Percentiles rank a stretch among this genome's conserved stretches.
These are phyloP conservation scores for Chlamydotis undulata DNA, from an alignment of 2,113 vertebrate species.

Conservation along the genomic window DNA sequence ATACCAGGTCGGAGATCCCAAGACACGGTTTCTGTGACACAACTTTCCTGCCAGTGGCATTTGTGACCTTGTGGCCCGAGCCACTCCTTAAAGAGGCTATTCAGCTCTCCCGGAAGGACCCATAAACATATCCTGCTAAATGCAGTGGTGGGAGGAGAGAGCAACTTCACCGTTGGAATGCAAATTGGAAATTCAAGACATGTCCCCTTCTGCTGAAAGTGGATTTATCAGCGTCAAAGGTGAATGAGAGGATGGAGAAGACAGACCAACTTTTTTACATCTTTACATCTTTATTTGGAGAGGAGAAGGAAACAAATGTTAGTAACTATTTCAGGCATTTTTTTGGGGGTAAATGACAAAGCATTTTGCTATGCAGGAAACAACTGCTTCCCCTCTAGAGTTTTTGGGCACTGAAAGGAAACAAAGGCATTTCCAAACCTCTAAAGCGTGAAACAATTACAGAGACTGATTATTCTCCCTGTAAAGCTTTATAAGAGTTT, in stretches of 20 bases:
- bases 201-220: neutral
- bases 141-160: neutral
- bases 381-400: conserved; percentile 71
- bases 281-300: neutral
- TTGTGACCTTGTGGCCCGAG: neutral
- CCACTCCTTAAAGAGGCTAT: neutral
- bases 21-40: neutral
- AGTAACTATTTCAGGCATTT: conserved; percentile 12
- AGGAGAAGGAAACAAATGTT: neutral
- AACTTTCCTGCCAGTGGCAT: neutral
- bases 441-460: conserved; percentile 63
- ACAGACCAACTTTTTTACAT: neutral
- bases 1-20: neutral
- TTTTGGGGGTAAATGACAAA: conserved; percentile 67
- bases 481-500: conserved; percentile 28
- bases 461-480: conserved; percentile 50
- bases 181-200: neutral
- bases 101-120: neutral
- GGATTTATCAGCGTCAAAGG: neutral
- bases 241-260: neutral
- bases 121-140: neutral
- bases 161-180: neutral
- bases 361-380: conserved; percentile 73
- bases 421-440: conserved; percentile 39
- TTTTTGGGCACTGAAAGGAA: conserved; percentile 49